These are phyloP conservation scores for Caenorhabditis wallacei DNA, from an alignment of 2,888 invertebrate genomes.

Conservation along the genomic window DNA sequence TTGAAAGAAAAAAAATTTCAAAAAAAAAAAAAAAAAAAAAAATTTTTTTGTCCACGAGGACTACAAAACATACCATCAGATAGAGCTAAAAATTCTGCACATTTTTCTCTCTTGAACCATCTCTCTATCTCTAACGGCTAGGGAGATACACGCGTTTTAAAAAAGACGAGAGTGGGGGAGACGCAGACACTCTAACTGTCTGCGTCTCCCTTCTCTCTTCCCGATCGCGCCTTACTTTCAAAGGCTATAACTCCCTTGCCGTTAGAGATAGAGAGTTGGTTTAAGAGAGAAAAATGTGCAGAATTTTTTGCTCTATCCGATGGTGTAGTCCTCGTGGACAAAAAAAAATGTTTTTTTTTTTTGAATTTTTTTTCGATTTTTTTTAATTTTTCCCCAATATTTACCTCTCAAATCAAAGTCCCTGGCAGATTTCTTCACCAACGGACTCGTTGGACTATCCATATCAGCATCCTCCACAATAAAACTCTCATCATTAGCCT, in stretches of 20 bases:
- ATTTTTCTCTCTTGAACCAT: too few species aligned
- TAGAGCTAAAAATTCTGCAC: too few species aligned
- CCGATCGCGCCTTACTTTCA: neutral
- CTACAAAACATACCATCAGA: too few species aligned
- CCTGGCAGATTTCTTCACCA: slow-evolving; percentile 61
- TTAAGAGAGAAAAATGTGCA: neutral
- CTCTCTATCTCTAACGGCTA: too few species aligned
- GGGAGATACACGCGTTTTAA: too few species aligned
- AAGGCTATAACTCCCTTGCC: neutral
- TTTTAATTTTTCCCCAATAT: neutral
- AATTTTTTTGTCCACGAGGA: neutral
- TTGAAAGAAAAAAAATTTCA: slow-evolving; percentile 1
- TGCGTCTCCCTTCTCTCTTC: neutral
- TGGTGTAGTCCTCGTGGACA: too few species aligned
- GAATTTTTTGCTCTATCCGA: neutral
- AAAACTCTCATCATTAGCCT: slow-evolving; percentile 53
- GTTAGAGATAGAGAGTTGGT: neutral
- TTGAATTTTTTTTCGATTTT: neutral
- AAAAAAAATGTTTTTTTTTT: too few species aligned
- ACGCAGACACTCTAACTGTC: neutral
- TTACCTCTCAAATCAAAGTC: slow-evolving; percentile 30
- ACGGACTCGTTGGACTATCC: slow-evolving; percentile 71
- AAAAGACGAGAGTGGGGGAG: neutral
- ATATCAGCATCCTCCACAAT: slow-evolving; percentile 65
- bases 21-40: neutral